Evolutionary conservation across 1,140 invertebrate species (phyloP).

Genomic region (Tetragnatha versicolor): DNA sequence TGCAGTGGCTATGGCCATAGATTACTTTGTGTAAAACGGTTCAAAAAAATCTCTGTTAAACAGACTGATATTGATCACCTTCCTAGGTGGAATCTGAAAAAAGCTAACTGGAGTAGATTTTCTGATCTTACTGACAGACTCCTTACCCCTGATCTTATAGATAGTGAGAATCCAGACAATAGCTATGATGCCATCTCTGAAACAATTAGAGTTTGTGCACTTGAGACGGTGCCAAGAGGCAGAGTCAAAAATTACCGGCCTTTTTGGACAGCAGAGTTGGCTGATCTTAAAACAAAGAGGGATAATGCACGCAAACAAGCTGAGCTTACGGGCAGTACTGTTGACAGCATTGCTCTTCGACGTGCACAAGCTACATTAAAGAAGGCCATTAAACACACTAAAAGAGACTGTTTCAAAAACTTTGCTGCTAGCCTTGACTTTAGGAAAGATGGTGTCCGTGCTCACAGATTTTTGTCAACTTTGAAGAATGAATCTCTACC

Average conservation of each 20-base stretch:
- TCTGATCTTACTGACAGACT: neutral
- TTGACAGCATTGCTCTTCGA: neutral
- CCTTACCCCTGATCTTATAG: neutral
- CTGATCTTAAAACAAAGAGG: neutral
- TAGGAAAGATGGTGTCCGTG: neutral
- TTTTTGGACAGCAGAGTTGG: conserved; percentile 3
- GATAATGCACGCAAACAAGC: neutral
- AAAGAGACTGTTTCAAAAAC: conserved; percentile 20
- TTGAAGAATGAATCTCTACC: neutral
- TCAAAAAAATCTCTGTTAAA: neutral
- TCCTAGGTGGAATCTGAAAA: conserved; percentile 16
- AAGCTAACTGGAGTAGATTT: neutral
- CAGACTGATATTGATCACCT: neutral
- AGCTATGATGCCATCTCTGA: conserved; percentile 8
- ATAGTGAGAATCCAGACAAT: neutral
- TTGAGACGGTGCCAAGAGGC: neutral
- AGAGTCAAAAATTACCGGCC: conserved; percentile 8
- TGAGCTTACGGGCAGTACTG: neutral
- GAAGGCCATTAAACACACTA: neutral
- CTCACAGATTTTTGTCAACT: neutral
- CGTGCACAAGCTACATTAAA: neutral
- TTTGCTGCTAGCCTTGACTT: conserved; percentile 1
- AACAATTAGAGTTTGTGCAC: conserved; percentile 2
- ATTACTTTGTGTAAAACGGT: neutral
- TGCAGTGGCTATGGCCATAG: conserved; percentile 16